Base-by-base conservation (phyloP, 1,140 invertebrate species). In the Cylas formicarius region DNA sequence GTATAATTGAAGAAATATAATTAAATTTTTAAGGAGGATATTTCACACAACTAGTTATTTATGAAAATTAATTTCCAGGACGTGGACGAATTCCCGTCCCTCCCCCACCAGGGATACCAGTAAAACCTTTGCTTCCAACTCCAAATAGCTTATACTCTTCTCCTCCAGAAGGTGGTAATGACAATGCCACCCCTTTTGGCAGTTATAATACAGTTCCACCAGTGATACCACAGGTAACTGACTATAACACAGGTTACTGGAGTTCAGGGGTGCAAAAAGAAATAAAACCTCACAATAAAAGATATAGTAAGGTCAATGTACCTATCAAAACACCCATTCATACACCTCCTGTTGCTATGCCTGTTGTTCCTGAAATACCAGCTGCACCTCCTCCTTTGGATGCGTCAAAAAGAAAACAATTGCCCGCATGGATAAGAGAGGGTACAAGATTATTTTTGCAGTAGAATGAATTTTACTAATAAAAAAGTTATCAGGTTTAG, bases 401-500 rank as follows among this genome's bases (percentile, higher is more conserved):
- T 73, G 89, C 90, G 17, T 85, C 84, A 18, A 94, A 93, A 67
- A 71, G 91, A 21, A 83, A 90, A 61, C 82, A 88, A 58, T 73
- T 98, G 17, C 94, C 94, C 29, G 86, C 86, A 4, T 98, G 94
- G 94, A 96, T 97, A 46, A 72, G 91, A 57, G 90, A 95, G 72
- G 90, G 73, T 33, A 42, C 2, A n/a, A 29, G 23, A 33, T 9
- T 9, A 14, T 33, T 33, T 33, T 17, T 14, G 2, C 18, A 11
- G 14, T 21, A 2, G 70, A 11, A 24, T 20, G 10, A 31, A 29
- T 29, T 9, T 31, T 4, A 21, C 31, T 36, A 27, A 21, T 22
- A 34, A 17, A 37, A 35, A 20, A 28, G 34, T 36, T 48, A 44
- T 17, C 56, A 71, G 75, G 93, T 22, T 68, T 97, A 43, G 93